Conservation (phyloP, 2,888 invertebrate species). For the Lathronympha strigana region DNA sequence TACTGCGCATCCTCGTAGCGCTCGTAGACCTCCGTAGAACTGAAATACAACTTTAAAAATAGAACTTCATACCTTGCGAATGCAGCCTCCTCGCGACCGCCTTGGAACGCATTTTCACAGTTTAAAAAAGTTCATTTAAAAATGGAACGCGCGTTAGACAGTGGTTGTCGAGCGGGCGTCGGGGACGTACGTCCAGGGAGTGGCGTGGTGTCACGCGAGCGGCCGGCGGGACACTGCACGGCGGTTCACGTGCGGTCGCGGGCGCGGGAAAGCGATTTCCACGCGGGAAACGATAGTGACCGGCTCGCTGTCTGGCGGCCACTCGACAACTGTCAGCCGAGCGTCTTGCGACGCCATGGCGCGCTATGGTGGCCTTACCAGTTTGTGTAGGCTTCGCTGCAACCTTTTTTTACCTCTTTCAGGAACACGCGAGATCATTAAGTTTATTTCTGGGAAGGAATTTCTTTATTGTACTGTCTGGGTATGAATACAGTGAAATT, state of each 20-base stretch:
- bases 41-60: slow-evolving; percentile 18
- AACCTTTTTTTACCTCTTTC: slow-evolving; percentile 1
- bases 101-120: slow-evolving; percentile 87
- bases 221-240: slow-evolving; percentile 83
- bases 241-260: slow-evolving; percentile 76
- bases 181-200: slow-evolving; percentile 65
- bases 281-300: slow-evolving; percentile 81
- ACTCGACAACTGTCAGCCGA: slow-evolving; percentile 70
- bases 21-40: slow-evolving; percentile 38
- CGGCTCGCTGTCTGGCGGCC: slow-evolving; percentile 76
- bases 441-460: not conserved
- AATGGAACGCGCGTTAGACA: slow-evolving; percentile 60
- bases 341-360: slow-evolving; percentile 22
- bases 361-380: slow-evolving; percentile 17
- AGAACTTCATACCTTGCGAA: slow-evolving; percentile 85
- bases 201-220: slow-evolving; percentile 81
- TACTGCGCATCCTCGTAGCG: slow-evolving; percentile 68
- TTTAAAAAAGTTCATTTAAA: slow-evolving; percentile 63
- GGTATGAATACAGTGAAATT: not conserved
- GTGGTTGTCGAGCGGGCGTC: slow-evolving; percentile 70
- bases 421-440: not conserved
- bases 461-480: not conserved
- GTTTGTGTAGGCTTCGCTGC: slow-evolving; percentile 14
- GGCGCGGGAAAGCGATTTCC: slow-evolving; percentile 81
- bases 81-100: slow-evolving; percentile 88